Base-by-base conservation (phyloP, 1,140 invertebrate species). In the Diabrotica undecimpunctata region DNA sequence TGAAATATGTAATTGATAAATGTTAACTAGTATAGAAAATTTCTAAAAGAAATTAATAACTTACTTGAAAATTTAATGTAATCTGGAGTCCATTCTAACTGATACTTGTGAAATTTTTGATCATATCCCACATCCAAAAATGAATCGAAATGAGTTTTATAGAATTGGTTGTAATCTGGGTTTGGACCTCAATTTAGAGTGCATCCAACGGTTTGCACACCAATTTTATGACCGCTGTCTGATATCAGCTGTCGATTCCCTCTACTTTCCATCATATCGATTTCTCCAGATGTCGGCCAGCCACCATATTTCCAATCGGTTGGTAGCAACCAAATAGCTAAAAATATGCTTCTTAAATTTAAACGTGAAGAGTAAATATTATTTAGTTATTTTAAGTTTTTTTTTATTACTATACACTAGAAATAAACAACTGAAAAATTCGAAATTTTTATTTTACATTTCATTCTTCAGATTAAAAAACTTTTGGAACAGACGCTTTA, bases 131-230 rank as follows among this genome's bases (percentile, higher is more conserved):
- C 66, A 10, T 60, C 67, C 64, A 79, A 79, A 65, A 78, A 79
- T 69, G 75, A 78, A 56, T 79, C 60, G 75, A 78, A 83, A 64
- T 84, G 80, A 5, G 85, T 81, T 37, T 74, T 74, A 6, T 79
- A 75, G 77, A 82, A 87, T 7, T 74, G 79, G 70, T 88, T 86
- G n/a, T 80, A 71, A 12, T 70, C 79, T 50, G 78, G 81, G 64
- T 82, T 81, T 4, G 86, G 86, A 11, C 87, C 87, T 67, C 81
- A 89, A 73, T 89, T 87, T 9, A 89, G 76, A 0, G 87, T 88
- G 3, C 82, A 82, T 1, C 80, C 82, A 0, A 84, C 77, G 65
- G 82, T 81, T 59, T 88, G 82, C 0, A 78, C 79, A 4, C 87
- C 87, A 67, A 87, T 83, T 64, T 86, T 83, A 0, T 76, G 69